Evolutionary conservation across 1,140 invertebrate genomes (phyloP).

Genomic region (Trichomalopsis sarcophagae): DNA sequence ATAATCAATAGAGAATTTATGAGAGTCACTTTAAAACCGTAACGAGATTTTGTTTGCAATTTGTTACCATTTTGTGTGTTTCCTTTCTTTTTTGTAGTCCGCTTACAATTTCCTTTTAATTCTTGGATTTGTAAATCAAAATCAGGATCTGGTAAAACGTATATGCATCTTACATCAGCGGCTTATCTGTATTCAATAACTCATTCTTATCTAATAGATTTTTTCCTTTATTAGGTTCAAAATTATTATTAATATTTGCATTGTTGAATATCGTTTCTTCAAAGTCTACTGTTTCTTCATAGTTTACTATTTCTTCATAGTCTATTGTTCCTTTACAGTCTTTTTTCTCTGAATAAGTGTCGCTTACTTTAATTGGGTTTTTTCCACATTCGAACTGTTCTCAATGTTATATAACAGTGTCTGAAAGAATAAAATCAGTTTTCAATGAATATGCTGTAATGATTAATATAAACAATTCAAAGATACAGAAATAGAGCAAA

Average conservation of each 20-base stretch:
- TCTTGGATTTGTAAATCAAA: neutral
- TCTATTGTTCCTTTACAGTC: no score
- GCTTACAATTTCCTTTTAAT: neutral
- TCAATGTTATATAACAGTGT: conserved; percentile 66
- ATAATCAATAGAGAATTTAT: neutral
- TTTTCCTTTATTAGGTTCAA: no score
- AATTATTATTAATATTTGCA: no score
- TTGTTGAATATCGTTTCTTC: no score
- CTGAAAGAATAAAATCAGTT: conserved; percentile 52
- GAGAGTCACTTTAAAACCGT: neutral
- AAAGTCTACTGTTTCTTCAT: no score
- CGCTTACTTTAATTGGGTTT: conserved; percentile 57
- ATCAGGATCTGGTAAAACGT: neutral
- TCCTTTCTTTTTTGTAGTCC: neutral
- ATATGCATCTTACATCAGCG: neutral
- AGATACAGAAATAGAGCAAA: conserved; percentile 3
- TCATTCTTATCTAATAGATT: no score
- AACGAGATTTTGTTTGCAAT: no score
- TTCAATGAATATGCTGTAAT: conserved; percentile 23
- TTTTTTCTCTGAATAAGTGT: no score
- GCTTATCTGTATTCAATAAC: neutral
- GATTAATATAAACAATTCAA: neutral
- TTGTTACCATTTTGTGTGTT: neutral
- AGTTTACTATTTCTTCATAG: no score
- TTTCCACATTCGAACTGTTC: conserved; percentile 68